A percentile compares a stretch with the other conserved stretches of the same genome.
phyloP scores from a whole-genome alignment of 2,113 vertebrate species.

The Microcebus jonahi region DNA sequence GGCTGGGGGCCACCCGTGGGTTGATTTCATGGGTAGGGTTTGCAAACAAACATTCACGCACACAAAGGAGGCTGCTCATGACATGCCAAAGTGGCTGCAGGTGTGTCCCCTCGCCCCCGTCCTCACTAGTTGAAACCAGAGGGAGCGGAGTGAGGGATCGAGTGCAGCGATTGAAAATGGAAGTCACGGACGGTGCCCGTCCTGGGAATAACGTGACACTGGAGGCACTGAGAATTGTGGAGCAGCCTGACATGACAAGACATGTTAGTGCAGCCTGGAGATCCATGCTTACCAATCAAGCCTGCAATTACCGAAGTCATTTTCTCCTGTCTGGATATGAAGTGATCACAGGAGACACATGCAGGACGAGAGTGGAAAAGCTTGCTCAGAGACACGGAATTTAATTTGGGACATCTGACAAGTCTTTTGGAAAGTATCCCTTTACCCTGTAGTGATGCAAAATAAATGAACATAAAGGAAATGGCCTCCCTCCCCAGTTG shows the following conservation, averaged over 20 bases:
- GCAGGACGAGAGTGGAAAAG: not conserved
- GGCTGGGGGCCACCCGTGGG: not conserved
- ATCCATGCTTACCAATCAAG: not conserved
- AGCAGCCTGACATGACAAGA: not conserved
- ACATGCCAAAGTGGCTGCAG: not conserved
- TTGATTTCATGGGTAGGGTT: not conserved
- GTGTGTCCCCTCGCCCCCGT: not conserved
- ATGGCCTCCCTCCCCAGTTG: not conserved
- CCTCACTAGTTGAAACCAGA: not conserved
- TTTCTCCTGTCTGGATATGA: constrained; percentile 25
- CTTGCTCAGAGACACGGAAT: not conserved
- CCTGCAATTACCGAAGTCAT: not conserved
- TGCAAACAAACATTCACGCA: not conserved
- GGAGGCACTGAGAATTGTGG: not conserved
- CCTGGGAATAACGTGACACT: not conserved
- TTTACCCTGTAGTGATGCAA: not conserved
- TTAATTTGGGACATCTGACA: not conserved
- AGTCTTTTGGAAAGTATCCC: not conserved
- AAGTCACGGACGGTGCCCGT: not conserved
- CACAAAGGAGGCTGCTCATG: not conserved
- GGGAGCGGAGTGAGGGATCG: not conserved
- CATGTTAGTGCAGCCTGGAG: not conserved
- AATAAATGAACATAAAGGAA: not conserved
- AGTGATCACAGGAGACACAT: constrained; percentile 59
- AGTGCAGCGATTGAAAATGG: not conserved